phyloP scores from a whole-genome alignment of 2,797 vertebrate genomes.

The Babyrousa celebensis region DNA sequence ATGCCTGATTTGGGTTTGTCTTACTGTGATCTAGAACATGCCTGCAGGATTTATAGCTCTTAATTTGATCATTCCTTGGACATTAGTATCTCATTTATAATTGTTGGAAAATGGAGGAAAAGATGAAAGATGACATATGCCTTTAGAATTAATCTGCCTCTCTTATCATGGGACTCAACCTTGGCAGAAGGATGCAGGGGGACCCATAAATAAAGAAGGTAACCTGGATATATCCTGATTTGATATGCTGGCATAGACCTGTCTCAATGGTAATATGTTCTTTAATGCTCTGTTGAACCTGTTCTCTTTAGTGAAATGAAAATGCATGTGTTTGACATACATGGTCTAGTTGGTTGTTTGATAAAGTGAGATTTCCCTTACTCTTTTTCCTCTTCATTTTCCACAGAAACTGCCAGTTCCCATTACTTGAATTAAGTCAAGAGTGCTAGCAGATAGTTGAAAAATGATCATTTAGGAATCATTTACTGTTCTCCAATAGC shows the following conservation, averaged over 20 bases:
- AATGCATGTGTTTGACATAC: slow-evolving; percentile 89
- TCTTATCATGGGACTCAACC: slow-evolving; percentile 81
- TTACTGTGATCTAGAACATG: slow-evolving; percentile 25
- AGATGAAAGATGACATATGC: slow-evolving; percentile 84
- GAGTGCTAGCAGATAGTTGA: slow-evolving; percentile 77
- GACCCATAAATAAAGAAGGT: slow-evolving; percentile 88
- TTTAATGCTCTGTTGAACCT: slow-evolving; percentile 90
- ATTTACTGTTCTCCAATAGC: slow-evolving; percentile 80
- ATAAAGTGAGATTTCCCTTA: slow-evolving; percentile 88
- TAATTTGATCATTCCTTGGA: slow-evolving; percentile 71
- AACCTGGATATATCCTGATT: slow-evolving; percentile 86
- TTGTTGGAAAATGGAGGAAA: slow-evolving; percentile 78
- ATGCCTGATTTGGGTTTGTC: slow-evolving; percentile 40
- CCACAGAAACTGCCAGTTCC: slow-evolving; percentile 80
- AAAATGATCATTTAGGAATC: slow-evolving; percentile 85
- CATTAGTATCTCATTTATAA: slow-evolving; percentile 75
- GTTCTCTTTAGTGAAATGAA: slow-evolving; percentile 89
- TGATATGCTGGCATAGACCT: slow-evolving; percentile 86
- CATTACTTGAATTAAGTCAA: slow-evolving; percentile 86
- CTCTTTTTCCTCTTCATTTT: slow-evolving; percentile 84
- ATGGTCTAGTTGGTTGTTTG: slow-evolving; percentile 83
- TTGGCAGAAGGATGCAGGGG: slow-evolving; percentile 85
- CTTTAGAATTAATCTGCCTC: slow-evolving; percentile 84
- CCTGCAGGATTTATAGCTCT: slow-evolving; percentile 54
- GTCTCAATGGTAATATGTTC: slow-evolving; percentile 88